Evolutionary conservation across 2,888 invertebrate species (phyloP).

Genomic region (Callosobruchus maculatus): DNA sequence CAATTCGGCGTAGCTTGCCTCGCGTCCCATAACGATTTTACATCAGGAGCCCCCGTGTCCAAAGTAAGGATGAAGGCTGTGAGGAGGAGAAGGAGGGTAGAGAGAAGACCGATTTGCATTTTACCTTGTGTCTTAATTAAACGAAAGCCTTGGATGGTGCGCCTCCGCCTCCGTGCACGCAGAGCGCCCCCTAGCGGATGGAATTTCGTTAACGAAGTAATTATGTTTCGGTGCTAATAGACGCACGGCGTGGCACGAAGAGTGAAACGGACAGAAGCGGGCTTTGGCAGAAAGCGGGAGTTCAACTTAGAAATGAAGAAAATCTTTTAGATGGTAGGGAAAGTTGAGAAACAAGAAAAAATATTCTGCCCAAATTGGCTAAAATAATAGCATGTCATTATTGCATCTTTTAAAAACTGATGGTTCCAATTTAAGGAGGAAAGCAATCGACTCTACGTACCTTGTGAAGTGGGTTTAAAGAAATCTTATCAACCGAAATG

Average conservation of each 20-base stretch:
- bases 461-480: too few species aligned
- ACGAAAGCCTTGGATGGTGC: constrained; percentile 45
- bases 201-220: constrained; percentile 51
- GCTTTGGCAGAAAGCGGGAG: too few species aligned
- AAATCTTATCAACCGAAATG: too few species aligned
- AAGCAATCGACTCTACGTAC: too few species aligned
- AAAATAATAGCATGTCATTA: too few species aligned
- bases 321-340: too few species aligned
- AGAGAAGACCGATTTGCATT: constrained; percentile 43
- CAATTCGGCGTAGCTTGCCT: neutral
- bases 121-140: constrained; percentile 46
- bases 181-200: constrained; percentile 8
- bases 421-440: too few species aligned
- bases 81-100: neutral
- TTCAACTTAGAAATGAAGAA: too few species aligned
- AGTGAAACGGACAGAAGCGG: too few species aligned
- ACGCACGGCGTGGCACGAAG: constrained; percentile 17
- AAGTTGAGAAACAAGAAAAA: too few species aligned
- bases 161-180: constrained; percentile 6
- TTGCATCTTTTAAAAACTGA: too few species aligned
- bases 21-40: constrained; percentile 30
- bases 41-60: constrained; percentile 25
- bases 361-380: too few species aligned
- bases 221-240: constrained; percentile 47
- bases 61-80: neutral